Conservation (phyloP, 2,888 invertebrate species). For the Strigamia crassipes region DNA sequence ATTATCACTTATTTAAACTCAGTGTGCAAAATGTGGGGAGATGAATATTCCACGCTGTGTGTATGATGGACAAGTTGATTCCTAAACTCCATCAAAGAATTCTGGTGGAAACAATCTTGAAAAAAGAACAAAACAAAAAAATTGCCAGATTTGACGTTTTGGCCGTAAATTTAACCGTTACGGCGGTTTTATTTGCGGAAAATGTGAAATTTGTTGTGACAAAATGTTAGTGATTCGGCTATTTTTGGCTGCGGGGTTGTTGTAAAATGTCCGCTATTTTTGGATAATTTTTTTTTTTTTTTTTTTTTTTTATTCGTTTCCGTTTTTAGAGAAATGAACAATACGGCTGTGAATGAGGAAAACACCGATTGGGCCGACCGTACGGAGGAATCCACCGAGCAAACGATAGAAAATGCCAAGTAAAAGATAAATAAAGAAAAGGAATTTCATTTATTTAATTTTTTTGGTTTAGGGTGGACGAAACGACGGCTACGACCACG, state of each 20-base stretch:
- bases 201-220: neutral
- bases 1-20: neutral
- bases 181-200: neutral
- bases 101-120: no score
- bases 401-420: conserved; percentile 50
- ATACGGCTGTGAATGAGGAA: conserved; percentile 51
- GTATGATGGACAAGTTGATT: neutral
- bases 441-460: no score
- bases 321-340: conserved; percentile 47
- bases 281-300: neutral
- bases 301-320: neutral
- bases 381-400: conserved; percentile 53
- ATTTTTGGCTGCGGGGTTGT: neutral
- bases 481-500: neutral
- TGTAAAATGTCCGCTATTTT: neutral
- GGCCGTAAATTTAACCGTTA: no score
- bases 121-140: no score
- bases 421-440: no score
- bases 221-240: neutral
- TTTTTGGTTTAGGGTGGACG: neutral
- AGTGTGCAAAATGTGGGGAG: conserved; percentile 49
- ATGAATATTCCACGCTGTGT: conserved; percentile 36
- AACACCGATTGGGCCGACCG: conserved; percentile 50
- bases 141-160: no score
- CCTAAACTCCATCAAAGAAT: neutral